Evolutionary conservation across 1,140 invertebrate species (phyloP).

Genomic region (Zaprionus tsacasi): DNA sequence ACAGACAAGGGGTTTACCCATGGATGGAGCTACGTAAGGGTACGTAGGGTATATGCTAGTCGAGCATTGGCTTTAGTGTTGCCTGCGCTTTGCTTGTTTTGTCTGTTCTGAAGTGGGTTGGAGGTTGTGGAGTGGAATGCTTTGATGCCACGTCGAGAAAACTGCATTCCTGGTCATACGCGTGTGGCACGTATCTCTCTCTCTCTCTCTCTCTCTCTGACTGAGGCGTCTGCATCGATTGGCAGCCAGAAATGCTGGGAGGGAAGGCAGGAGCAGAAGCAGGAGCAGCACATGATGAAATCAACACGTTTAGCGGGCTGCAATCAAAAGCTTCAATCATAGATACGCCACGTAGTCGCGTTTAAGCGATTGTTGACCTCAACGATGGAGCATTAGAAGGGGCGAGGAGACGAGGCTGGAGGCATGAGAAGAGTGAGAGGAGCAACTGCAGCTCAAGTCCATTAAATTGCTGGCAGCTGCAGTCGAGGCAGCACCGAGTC

Average conservation of each 20-base stretch:
- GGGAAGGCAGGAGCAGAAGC: neutral
- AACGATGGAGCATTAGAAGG: constrained; percentile 50
- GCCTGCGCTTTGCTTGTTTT: neutral
- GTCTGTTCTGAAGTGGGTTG: neutral
- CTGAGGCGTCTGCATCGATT: neutral
- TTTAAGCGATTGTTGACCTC: constrained; percentile 78
- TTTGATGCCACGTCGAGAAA: constrained; percentile 16
- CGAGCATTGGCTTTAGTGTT: neutral
- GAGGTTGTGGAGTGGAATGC: constrained; percentile 4
- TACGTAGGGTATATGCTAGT: neutral
- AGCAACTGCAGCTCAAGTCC: constrained; percentile 46
- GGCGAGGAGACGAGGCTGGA: neutral
- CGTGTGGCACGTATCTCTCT: constrained; percentile 5
- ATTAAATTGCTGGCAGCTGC: constrained; percentile 65
- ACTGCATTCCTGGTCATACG: constrained; percentile 2
- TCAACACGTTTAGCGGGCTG: constrained; percentile 63
- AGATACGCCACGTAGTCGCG: constrained; percentile 75
- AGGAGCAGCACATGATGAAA: constrained; percentile 22
- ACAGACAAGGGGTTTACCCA: neutral
- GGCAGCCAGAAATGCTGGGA: neutral
- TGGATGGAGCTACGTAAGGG: neutral
- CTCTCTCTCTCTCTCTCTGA: neutral
- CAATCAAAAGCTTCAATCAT: constrained; percentile 71
- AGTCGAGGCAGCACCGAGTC: constrained; percentile 40
- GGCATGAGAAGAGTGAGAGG: neutral